Evolutionary conservation across 2,888 invertebrate species (phyloP).

Genomic region (Ectobius pallidus): DNA sequence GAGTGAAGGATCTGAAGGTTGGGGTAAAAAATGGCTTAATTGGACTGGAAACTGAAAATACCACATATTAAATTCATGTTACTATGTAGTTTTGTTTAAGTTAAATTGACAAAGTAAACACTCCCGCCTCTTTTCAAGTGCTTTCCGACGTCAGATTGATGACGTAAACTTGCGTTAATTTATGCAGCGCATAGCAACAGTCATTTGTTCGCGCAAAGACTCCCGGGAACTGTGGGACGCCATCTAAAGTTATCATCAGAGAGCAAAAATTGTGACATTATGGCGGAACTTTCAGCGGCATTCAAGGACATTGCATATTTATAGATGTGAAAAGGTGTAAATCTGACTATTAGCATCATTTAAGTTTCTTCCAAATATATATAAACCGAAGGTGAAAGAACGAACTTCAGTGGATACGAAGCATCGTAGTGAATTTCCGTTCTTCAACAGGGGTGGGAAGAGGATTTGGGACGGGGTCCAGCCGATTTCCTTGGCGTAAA

Average conservation of each 20-base stretch:
- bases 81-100: too few species aligned
- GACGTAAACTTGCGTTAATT: constrained; percentile 43
- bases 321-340: constrained; percentile 39
- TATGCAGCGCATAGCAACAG: constrained; percentile 43
- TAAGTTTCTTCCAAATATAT: constrained; percentile 12
- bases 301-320: constrained; percentile 42
- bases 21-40: too few species aligned
- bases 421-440: constrained; percentile 41
- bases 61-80: too few species aligned
- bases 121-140: too few species aligned
- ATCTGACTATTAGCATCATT: constrained; percentile 28
- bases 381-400: constrained; percentile 27
- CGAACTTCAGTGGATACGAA: constrained; percentile 34
- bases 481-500: constrained; percentile 44
- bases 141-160: too few species aligned
- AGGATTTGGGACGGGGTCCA: constrained; percentile 40
- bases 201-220: constrained; percentile 45
- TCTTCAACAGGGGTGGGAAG: constrained; percentile 43
- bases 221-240: constrained; percentile 45
- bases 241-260: constrained; percentile 45
- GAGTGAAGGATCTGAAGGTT: too few species aligned
- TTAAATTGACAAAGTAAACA: too few species aligned
- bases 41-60: too few species aligned
- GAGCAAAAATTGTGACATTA: constrained; percentile 45
- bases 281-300: constrained; percentile 45